Conservation (phyloP, 1,140 invertebrate species). For the Octopus bimaculoides region DNA sequence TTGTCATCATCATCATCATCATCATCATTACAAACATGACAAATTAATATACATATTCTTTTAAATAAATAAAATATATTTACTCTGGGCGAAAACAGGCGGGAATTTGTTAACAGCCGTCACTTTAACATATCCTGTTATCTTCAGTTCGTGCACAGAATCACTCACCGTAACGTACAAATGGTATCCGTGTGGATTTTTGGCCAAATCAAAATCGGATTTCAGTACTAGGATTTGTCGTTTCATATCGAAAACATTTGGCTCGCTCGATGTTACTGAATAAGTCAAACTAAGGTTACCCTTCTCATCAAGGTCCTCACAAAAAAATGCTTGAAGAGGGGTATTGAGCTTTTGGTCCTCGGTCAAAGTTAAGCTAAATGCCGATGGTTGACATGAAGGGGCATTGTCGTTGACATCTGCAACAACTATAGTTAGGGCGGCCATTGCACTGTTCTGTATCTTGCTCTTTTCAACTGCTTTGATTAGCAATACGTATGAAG, state of each 20-base stretch:
- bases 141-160: slow-evolving; percentile 22
- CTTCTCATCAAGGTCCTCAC: slow-evolving; percentile 28
- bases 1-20: too few relatives aligned
- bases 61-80: not conserved
- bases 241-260: slow-evolving; percentile 27
- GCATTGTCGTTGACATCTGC: slow-evolving; percentile 37
- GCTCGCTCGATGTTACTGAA: slow-evolving; percentile 28
- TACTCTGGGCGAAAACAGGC: slow-evolving; percentile 13
- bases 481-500: slow-evolving; percentile 26
- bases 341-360: not conserved
- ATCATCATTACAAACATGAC: too few relatives aligned
- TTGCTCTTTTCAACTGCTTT: slow-evolving; percentile 28
- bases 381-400: slow-evolving; percentile 24
- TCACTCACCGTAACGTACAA: slow-evolving; percentile 37
- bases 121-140: slow-evolving; percentile 26
- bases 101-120: slow-evolving; percentile 22
- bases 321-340: slow-evolving; percentile 21
- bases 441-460: slow-evolving; percentile 26
- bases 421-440: slow-evolving; percentile 29
- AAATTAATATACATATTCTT: too few relatives aligned
- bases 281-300: slow-evolving; percentile 26
- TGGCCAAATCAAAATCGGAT: slow-evolving; percentile 32
- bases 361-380: not conserved
- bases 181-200: slow-evolving; percentile 27
- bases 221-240: slow-evolving; percentile 20